Percentiles rank a stretch among this genome's conserved stretches.
phyloP scores from a whole-genome alignment of 37 sponge, comb jelly and placozoan species.

The Eunapius fragilis region DNA sequence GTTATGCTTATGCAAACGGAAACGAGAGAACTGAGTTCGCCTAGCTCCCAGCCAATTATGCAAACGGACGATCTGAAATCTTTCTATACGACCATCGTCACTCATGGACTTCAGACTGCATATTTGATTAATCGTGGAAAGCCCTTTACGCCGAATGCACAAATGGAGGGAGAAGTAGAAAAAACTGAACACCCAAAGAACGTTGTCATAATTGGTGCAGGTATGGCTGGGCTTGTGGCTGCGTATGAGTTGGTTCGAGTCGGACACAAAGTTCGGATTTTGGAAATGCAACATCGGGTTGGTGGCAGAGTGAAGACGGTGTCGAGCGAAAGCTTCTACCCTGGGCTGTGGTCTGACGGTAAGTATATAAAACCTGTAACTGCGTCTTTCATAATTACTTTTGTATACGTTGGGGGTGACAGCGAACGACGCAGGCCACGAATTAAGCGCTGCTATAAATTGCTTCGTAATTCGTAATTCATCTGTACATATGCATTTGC shows the following conservation, averaged over 20 bases:
- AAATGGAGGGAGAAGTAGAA: neutral
- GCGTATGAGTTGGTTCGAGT: slow-evolving; percentile 55
- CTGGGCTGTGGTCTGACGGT: slow-evolving; percentile 53
- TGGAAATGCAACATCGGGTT: slow-evolving; percentile 51
- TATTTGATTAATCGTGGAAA: slow-evolving; percentile 13
- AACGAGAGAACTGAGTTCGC: slow-evolving; percentile 17
- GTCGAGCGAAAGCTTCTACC: slow-evolving; percentile 20
- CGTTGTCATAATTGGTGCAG: slow-evolving; percentile 35
- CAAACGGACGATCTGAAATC: slow-evolving; percentile 56
- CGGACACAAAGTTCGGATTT: slow-evolving; percentile 62
- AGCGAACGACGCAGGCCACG: neutral
- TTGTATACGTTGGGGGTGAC: neutral
- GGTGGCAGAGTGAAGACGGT: slow-evolving; percentile 65
- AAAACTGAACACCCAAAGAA: slow-evolving; percentile 44
- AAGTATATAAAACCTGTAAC: neutral
- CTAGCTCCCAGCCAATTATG: neutral
- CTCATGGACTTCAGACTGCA: slow-evolving; percentile 41
- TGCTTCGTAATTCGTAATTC: no score
- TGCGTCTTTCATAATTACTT: neutral
- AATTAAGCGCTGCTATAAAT: no score
- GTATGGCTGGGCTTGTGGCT: slow-evolving; percentile 49
- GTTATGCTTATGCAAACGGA: slow-evolving; percentile 26
- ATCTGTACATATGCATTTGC: no score
- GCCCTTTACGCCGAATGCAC: neutral
- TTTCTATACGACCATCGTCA: slow-evolving; percentile 28